Evolutionary conservation across 2,888 invertebrate genomes (phyloP).

Genomic region (Papilio gigon): DNA sequence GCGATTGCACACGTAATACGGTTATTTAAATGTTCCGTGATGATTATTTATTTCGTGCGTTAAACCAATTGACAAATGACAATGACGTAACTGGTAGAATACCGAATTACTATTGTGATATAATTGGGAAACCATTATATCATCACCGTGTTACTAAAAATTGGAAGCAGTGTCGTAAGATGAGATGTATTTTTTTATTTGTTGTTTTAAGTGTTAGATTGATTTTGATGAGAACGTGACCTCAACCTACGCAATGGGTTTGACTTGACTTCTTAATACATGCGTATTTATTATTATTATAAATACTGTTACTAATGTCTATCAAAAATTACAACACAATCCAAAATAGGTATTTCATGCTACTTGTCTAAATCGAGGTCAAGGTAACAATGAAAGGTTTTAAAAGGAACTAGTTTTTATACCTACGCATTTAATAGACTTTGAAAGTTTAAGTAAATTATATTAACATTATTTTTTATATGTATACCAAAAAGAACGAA

Average conservation of each 20-base stretch:
- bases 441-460: no score
- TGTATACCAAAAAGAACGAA: no score
- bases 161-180: no score
- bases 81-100: no score
- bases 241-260: no score
- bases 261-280: background rate
- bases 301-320: background rate
- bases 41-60: background rate
- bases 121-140: background rate
- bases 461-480: no score
- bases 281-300: background rate
- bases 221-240: no score
- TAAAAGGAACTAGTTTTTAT: background rate
- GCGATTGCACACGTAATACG: slow-evolving; percentile 50
- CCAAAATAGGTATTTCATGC: background rate
- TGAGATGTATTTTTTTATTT: no score
- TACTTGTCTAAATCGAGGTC: slow-evolving; percentile 5
- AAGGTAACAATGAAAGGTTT: slow-evolving; percentile 5
- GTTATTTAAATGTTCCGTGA: background rate
- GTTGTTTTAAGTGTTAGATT: no score
- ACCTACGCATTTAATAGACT: no score
- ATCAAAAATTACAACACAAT: background rate
- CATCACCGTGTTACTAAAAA: background rate
- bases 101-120: background rate
- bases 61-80: no score